These are phyloP conservation scores for Alloscopus bannaensis DNA, from an alignment of 2,888 invertebrate species.

Conservation along the genomic window DNA sequence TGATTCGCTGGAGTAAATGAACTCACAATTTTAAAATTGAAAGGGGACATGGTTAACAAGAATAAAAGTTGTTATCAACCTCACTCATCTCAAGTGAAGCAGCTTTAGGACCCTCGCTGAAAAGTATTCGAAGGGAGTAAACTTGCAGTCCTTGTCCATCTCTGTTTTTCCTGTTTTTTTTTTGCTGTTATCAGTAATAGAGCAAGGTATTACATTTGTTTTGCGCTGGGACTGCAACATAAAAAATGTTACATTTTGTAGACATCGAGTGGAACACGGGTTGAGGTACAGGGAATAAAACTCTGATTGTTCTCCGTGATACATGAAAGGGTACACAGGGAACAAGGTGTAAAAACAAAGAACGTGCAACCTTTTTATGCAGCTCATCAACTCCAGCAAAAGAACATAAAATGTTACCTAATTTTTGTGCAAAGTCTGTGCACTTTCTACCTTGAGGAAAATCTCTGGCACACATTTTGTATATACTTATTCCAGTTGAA, in stretches of 20 bases:
- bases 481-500: too few species aligned
- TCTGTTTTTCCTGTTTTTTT: background rate
- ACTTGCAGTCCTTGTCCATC: background rate
- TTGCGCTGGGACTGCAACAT: conserved; percentile 42
- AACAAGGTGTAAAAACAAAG: conserved; percentile 49
- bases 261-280: conserved; percentile 32
- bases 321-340: conserved; percentile 49
- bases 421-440: conserved; percentile 9
- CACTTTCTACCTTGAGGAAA: background rate
- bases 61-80: conserved; percentile 58
- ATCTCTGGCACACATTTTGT: too few species aligned
- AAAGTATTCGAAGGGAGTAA: too few species aligned
- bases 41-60: conserved; percentile 65
- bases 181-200: conserved; percentile 28
- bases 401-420: too few species aligned
- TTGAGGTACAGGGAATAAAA: too few species aligned
- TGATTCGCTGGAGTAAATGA: conserved; percentile 10
- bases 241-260: conserved; percentile 47
- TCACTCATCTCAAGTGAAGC: conserved; percentile 42
- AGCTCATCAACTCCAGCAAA: too few species aligned
- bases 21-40: conserved; percentile 60
- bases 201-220: conserved; percentile 50
- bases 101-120: conserved; percentile 11
- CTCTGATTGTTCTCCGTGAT: too few species aligned
- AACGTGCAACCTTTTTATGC: too few species aligned